Evolutionary conservation across 2,797 vertebrate species (phyloP), one percentile per base, ranked within the genome.

Genomic region (Helicolenus hilgendorfi): DNA sequence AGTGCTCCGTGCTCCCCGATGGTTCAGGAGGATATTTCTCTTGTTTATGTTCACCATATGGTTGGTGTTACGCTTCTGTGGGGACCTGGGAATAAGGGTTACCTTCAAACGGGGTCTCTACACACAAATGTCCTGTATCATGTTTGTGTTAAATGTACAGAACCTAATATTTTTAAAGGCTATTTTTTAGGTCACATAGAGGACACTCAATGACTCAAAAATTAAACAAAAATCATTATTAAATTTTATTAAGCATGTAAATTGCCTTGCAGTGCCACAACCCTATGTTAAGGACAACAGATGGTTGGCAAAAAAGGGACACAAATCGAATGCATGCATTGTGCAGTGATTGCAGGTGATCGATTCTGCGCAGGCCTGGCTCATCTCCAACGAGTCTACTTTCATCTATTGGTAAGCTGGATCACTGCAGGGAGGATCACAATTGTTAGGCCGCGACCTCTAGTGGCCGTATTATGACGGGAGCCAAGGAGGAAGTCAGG

Each of bases 41-140:
- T 86, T 87, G 87, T 95, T 95, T 90, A 94, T 92, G 86, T 91
- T 80, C 83, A 81, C 92, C 94, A 95, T 96, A 95, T 95, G 95
- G 88, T 83, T 69, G 38, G 41, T 73, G 72, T 63, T 77, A 63
- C 70, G 63, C 92, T 77, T 70, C 82, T 87, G 45, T 7, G 20
- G 91, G 75, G 82, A 86, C 33, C n/a, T 24, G 41, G 79, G 87
- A 86, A 94, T 73, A 75, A 56, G 75, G 76, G 86, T 94, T 91
- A 90, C 91, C 84, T 93, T 94, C 85, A 89, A 83, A 49, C 1
- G 18, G 88, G 31, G 65, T 58, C 60, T 81, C 71, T 15, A 35
- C 26, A 68, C 79, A 70, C 77, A 73, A 55, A 72, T 63, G 59
- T 45, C 79, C 76, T 65, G 31, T 79, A 82, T 24, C 11, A 11